These are phyloP conservation scores for Kradibia gibbosae DNA, from an alignment of 1,140 invertebrate genomes.

Conservation along the genomic window DNA sequence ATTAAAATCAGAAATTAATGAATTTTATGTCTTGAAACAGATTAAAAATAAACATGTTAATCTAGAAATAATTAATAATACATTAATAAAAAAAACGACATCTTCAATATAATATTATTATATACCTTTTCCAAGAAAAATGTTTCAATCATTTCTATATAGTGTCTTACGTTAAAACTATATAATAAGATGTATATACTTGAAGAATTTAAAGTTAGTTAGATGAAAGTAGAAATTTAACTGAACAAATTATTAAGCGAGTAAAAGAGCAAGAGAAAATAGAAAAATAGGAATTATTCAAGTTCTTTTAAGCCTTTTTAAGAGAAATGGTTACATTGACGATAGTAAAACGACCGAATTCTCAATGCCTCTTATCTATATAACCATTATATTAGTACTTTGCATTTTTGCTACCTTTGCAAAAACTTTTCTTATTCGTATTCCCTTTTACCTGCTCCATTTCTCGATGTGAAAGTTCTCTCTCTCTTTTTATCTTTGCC, in stretches of 20 bases:
- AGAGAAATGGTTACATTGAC: conserved; percentile 37
- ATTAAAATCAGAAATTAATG: no score
- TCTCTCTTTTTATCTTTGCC: background rate
- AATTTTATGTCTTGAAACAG: no score
- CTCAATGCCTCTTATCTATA: conserved; percentile 39
- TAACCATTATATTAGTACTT: conserved; percentile 57
- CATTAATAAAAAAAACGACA: no score
- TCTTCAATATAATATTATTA: no score
- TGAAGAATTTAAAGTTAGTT: background rate
- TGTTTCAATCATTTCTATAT: no score
- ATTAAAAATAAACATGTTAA: no score
- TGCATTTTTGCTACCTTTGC: conserved; percentile 52
- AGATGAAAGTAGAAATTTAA: background rate
- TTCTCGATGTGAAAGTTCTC: no score
- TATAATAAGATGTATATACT: background rate
- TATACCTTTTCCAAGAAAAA: no score
- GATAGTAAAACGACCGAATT: conserved; percentile 43
- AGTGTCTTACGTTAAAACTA: no score
- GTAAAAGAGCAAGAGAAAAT: background rate
- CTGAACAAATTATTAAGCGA: background rate
- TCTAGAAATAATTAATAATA: no score
- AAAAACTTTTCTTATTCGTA: no score
- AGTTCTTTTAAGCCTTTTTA: conserved; percentile 42
- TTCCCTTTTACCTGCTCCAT: no score
- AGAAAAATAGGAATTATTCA: conserved; percentile 25